phyloP scores from a whole-genome alignment of 1,140 invertebrate species.

The Drosophila carrolli region DNA sequence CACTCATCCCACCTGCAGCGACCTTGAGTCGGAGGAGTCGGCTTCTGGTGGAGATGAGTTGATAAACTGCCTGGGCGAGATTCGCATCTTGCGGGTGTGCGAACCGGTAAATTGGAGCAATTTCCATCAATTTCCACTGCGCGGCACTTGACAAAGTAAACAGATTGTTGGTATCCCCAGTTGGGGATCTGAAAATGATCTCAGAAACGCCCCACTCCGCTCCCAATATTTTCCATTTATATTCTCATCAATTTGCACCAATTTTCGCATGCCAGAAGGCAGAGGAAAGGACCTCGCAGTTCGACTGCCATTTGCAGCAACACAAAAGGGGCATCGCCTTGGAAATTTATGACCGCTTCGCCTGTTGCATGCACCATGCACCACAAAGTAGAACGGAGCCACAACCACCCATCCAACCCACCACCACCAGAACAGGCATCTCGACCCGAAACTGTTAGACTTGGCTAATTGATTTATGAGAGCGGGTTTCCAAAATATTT shows the following conservation, averaged over 20 bases:
- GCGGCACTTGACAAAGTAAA: constrained; percentile 45
- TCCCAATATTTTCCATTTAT: constrained; percentile 29
- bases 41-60: constrained; percentile 14
- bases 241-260: constrained; percentile 52
- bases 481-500: constrained; percentile 49
- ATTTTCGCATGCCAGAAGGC: constrained; percentile 29
- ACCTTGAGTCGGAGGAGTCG: constrained; percentile 44
- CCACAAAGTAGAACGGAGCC: constrained; percentile 3
- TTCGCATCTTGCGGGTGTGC: constrained; percentile 44
- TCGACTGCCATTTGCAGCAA: constrained; percentile 58
- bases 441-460: constrained; percentile 57
- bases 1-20: constrained; percentile 16
- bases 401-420: constrained; percentile 2
- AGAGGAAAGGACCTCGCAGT: constrained; percentile 12
- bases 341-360: constrained; percentile 64
- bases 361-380: constrained; percentile 40
- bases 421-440: constrained; percentile 3
- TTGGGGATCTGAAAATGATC: constrained; percentile 4
- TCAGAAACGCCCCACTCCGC: constrained; percentile 13
- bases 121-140: constrained; percentile 36
- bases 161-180: constrained; percentile 5
- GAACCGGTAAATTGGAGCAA: constrained; percentile 38
- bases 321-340: constrained; percentile 61
- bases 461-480: constrained; percentile 74
- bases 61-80: constrained; percentile 21